Percentiles rank a stretch among this genome's conserved stretches.
Conservation (phyloP, 1,140 invertebrate species). For the Plectus sambesii region DNA sequence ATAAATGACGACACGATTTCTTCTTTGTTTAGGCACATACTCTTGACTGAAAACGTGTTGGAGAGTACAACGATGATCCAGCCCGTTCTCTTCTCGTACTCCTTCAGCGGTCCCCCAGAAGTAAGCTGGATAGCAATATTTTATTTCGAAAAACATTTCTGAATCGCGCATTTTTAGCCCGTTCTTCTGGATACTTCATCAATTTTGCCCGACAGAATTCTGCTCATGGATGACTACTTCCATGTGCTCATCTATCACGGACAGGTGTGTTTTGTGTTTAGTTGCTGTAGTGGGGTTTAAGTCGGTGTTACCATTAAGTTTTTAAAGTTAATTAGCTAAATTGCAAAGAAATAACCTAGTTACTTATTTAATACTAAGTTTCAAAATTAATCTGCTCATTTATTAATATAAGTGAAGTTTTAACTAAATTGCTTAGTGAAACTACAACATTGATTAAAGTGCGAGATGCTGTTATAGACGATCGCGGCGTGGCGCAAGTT, state of each 20-base stretch:
- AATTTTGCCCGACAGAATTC: conserved; percentile 88
- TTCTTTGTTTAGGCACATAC: conserved; percentile 65
- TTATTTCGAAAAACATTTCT: too few relatives aligned
- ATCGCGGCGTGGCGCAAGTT: conserved; percentile 89
- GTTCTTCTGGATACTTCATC: conserved; percentile 91
- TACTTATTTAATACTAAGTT: too few relatives aligned
- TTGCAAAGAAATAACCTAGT: too few relatives aligned
- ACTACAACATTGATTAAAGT: too few relatives aligned
- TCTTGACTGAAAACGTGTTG: conserved; percentile 89
- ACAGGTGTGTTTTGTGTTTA: conserved; percentile 58
- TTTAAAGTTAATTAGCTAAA: too few relatives aligned
- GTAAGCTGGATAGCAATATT: too few relatives aligned
- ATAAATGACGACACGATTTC: conserved; percentile 74
- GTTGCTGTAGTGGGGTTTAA: conserved; percentile 50
- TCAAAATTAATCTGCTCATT: conserved; percentile 4
- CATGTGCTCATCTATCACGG: conserved; percentile 99
- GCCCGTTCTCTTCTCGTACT: conserved; percentile 94
- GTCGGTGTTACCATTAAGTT: conserved; percentile 78
- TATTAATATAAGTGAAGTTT: conserved; percentile 9
- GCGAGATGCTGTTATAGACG: conserved; percentile 62
- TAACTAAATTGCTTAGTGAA: too few relatives aligned
- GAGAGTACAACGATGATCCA: conserved; percentile 99
- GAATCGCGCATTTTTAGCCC: too few relatives aligned
- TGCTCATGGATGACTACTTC: conserved; percentile 99
- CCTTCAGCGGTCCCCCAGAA: conserved; percentile 90